Base-by-base conservation (phyloP, 2,113 vertebrate genomes). In the Stigmatopora nigra region DNA sequence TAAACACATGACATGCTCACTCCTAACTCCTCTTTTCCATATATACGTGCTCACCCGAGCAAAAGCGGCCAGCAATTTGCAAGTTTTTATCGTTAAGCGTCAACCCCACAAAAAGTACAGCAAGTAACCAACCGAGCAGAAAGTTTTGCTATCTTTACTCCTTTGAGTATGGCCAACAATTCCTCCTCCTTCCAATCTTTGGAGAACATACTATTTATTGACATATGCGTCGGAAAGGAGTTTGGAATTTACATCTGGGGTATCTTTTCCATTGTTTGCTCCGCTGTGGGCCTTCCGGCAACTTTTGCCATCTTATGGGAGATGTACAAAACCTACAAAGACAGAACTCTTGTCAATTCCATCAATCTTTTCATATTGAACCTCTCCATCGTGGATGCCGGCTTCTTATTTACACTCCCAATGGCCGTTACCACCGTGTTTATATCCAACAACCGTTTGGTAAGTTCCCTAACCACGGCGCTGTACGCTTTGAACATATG, bases 301-400 rank as follows among this genome's bases (percentile, higher is more conserved):
- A 71, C 46, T 15, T 5, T 78, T 15, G 19, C 36, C n/a, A 52
- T 80, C 49, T 71, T 87, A 20, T 78, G 76, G 78, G 76, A 77
- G 10, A 59, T 84, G 53, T 64, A 82, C 4, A 74, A 79, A 67
- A 59, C 15, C 0, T 46, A 67, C 70, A 73, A 57, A 15, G 59
- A 48, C 64, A 59, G 72, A 65, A 46, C 10, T 19, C 31, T 55
- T 1, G 25, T 82, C 15, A 59, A 61, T 13, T 76, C 83, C 20
- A 76, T 78, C 44, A 20, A 64, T 10, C 64, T 84, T 16, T 84
- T 83, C 36, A 59, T 73, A 1, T 48, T 82, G 8, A 84, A 87
- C 65, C 16, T 86, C 49, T 53, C 77, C 0, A 0, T 6, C 68
- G 85, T 86, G 82, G 85, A 88, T 19, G 38, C 38, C 9, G 38